Conservation (phyloP, 2,113 vertebrate genomes). For the Columba livia region DNA sequence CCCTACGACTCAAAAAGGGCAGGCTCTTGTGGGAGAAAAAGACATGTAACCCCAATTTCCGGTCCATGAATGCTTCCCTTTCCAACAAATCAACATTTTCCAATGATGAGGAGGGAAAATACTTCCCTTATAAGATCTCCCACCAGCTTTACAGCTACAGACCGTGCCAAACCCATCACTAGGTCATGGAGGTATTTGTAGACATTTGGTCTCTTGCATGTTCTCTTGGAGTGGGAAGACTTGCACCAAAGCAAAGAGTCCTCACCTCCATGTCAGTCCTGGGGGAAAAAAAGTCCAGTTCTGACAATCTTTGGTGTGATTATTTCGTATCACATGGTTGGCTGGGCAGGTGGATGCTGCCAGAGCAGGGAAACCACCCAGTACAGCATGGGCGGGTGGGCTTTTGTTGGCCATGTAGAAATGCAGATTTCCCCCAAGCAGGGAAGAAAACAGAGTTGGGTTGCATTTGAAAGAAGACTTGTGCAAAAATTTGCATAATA, state of each 20-base stretch:
- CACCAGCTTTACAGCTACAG: neutral
- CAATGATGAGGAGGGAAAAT: neutral
- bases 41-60: neutral
- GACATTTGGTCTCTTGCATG: neutral
- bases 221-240: neutral
- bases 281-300: neutral
- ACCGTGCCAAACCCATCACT: neutral
- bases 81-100: neutral
- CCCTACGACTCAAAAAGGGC: neutral
- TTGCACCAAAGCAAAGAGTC: neutral
- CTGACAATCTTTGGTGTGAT: neutral
- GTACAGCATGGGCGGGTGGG: neutral
- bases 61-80: neutral
- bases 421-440: neutral
- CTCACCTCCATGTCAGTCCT: neutral
- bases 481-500: conserved; percentile 38
- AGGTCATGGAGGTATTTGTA: neutral
- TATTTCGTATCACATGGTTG: neutral
- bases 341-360: neutral
- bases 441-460: neutral
- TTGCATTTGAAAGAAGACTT: conserved; percentile 20
- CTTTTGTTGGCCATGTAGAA: neutral
- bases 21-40: neutral
- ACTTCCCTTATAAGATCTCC: neutral
- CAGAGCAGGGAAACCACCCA: neutral